Conservation (phyloP, 1,140 invertebrate genomes). For the Microplitis mediator region DNA sequence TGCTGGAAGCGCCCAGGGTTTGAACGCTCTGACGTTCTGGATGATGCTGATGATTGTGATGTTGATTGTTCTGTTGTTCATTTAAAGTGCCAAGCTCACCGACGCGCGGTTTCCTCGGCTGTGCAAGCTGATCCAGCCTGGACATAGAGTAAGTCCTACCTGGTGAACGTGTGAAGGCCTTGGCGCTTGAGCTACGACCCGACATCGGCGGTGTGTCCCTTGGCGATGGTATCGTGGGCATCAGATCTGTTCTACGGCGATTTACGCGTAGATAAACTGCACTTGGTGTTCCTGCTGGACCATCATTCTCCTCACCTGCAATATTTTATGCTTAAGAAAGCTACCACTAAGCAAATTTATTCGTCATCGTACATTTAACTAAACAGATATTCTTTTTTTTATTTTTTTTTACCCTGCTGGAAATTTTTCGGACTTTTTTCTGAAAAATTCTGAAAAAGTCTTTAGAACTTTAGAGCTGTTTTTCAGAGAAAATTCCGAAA, state of each 20-base stretch:
- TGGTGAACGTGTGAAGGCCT: slow-evolving; percentile 72
- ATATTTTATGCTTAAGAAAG: slow-evolving; percentile 48
- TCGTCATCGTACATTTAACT: not conserved
- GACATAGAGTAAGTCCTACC: slow-evolving; percentile 92
- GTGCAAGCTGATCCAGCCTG: slow-evolving; percentile 82
- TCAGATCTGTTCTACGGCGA: slow-evolving; percentile 85
- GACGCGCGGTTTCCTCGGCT: slow-evolving; percentile 69
- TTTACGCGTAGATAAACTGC: slow-evolving; percentile 73
- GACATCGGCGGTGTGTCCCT: slow-evolving; percentile 65
- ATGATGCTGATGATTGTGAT: slow-evolving; percentile 4
- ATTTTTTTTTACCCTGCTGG: too few species aligned
- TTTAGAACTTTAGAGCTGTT: too few species aligned
- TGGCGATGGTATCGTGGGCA: slow-evolving; percentile 83
- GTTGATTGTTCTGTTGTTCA: slow-evolving; percentile 47
- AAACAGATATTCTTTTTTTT: not conserved
- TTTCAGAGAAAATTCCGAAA: too few species aligned
- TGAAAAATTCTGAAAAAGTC: too few species aligned
- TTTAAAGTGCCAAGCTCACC: slow-evolving; percentile 62
- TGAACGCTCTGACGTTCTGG: slow-evolving; percentile 33
- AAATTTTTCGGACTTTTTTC: too few species aligned
- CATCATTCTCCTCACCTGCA: slow-evolving; percentile 64
- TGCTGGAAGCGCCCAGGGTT: slow-evolving; percentile 60
- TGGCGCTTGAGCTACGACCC: slow-evolving; percentile 61
- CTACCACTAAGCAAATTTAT: slow-evolving; percentile 26
- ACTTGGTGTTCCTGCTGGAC: slow-evolving; percentile 58